Evolutionary conservation across 2,888 invertebrate species (phyloP).

Genomic region (Pollenia labialis): DNA sequence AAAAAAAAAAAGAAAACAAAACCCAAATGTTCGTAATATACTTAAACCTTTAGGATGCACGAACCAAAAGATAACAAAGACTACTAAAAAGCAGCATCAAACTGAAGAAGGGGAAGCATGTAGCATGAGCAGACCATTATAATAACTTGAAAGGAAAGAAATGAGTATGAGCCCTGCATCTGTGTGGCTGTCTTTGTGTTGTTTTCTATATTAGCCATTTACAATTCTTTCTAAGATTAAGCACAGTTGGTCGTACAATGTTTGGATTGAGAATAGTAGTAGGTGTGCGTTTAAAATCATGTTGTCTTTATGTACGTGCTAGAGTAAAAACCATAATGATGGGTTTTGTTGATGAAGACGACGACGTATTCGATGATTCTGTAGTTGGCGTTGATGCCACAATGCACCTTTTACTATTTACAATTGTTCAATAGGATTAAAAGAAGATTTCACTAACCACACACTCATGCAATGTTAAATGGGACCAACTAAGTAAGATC

Average conservation of each 20-base stretch:
- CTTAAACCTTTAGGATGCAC: slow-evolving; percentile 62
- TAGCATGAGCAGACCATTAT: slow-evolving; percentile 55
- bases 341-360: slow-evolving; percentile 33
- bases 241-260: slow-evolving; percentile 11
- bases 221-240: slow-evolving; percentile 36
- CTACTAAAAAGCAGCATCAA: slow-evolving; percentile 40
- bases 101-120: slow-evolving; percentile 30
- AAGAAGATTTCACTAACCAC: slow-evolving; percentile 15
- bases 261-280: slow-evolving; percentile 13
- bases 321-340: slow-evolving; percentile 34
- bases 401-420: slow-evolving; percentile 53
- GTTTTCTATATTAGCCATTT: slow-evolving; percentile 44
- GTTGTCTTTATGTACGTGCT: slow-evolving; percentile 58
- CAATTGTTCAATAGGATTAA: slow-evolving; percentile 59
- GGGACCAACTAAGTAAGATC: slow-evolving; percentile 26
- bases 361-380: slow-evolving; percentile 9
- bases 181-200: background rate
- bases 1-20: background rate
- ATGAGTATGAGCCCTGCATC: background rate
- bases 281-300: slow-evolving; percentile 59
- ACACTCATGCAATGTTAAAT: background rate
- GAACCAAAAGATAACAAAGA: slow-evolving; percentile 54
- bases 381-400: slow-evolving; percentile 34
- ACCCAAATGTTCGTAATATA: slow-evolving; percentile 12
- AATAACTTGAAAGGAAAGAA: slow-evolving; percentile 20